Evolutionary conservation across 2,888 invertebrate species (phyloP).

Genomic region (Andrena chrysosceles): DNA sequence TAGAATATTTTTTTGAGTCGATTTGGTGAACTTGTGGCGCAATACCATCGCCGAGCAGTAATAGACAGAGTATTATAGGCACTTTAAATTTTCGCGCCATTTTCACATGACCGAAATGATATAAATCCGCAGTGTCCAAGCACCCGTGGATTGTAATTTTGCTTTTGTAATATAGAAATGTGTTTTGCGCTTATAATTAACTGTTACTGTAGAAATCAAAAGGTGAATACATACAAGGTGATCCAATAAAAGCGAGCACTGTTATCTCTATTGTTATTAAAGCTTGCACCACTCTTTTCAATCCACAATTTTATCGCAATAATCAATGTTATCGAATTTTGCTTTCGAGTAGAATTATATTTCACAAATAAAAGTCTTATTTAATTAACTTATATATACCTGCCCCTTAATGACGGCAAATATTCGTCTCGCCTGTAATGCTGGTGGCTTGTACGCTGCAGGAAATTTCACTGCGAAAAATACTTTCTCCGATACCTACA

Average conservation of each 20-base stretch:
- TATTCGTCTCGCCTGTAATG: neutral
- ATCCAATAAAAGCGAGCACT: no score
- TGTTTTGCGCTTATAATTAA: neutral
- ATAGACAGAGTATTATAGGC: neutral
- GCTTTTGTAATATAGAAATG: neutral
- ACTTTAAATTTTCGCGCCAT: neutral
- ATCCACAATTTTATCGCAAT: no score
- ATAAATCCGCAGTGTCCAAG: neutral
- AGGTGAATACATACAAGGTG: neutral
- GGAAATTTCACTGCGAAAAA: neutral
- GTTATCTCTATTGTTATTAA: no score
- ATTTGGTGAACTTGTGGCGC: no score
- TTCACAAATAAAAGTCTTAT: neutral
- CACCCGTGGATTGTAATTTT: neutral
- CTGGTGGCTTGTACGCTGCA: neutral
- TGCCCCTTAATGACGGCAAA: constrained; percentile 18
- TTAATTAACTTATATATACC: neutral
- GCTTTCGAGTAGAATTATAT: no score
- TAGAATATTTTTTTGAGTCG: no score
- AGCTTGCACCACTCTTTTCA: no score
- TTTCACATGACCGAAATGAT: neutral
- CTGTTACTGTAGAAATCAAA: neutral
- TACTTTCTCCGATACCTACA: no score
- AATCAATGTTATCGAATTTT: no score
- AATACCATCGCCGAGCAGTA: neutral